Evolutionary conservation across 2,888 invertebrate species (phyloP).

Genomic region (Thereva nobilitata): DNA sequence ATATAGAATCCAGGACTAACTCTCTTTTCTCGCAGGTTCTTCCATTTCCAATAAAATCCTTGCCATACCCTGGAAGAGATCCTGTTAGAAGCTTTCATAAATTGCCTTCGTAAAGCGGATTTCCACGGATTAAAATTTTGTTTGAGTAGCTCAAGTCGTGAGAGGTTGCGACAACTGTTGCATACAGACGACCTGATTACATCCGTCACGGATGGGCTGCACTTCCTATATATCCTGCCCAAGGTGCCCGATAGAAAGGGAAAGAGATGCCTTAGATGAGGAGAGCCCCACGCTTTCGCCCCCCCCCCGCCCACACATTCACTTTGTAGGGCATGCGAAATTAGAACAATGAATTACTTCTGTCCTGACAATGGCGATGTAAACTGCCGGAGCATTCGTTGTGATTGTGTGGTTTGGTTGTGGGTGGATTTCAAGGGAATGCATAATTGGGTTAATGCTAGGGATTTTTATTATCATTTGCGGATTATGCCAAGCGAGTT

Average conservation of each 20-base stretch:
- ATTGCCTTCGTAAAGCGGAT: constrained; percentile 33
- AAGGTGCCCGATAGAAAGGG: constrained; percentile 4
- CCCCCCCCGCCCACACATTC: neutral
- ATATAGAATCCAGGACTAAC: too few species aligned
- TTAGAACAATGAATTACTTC: constrained; percentile 8
- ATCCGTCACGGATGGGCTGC: constrained; percentile 32
- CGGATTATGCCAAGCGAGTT: constrained; percentile 15
- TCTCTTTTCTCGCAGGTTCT: neutral
- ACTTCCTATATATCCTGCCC: constrained; percentile 13
- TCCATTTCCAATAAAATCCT: constrained; percentile 31
- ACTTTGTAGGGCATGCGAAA: neutral
- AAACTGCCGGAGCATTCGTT: constrained; percentile 1
- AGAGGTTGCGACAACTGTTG: constrained; percentile 30
- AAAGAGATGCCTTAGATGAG: neutral
- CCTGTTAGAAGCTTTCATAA: constrained; percentile 32
- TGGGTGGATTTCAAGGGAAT: constrained; percentile 7
- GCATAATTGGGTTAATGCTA: constrained; percentile 30
- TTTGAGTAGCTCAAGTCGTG: constrained; percentile 23
- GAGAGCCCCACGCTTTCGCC: neutral
- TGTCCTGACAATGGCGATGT: neutral
- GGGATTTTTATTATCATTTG: constrained; percentile 32
- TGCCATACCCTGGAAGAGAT: constrained; percentile 16
- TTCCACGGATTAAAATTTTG: constrained; percentile 33
- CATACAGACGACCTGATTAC: constrained; percentile 35
- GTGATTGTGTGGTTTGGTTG: neutral